phyloP scores from a whole-genome alignment of 2,888 invertebrate species.

The Leucozona laternaria region DNA sequence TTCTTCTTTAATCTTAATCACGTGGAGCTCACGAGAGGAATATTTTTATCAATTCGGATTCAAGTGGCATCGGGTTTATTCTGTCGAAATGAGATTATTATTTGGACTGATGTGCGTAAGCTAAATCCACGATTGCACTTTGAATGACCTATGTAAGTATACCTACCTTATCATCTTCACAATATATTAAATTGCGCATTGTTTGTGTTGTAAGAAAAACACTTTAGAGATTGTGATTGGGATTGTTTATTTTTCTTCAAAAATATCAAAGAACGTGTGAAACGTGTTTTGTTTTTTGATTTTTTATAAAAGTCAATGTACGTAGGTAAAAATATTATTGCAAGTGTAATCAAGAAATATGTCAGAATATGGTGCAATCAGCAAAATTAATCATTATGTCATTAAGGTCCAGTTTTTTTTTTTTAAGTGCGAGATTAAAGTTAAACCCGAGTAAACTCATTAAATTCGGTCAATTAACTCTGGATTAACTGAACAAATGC shows the following conservation, averaged over 20 bases:
- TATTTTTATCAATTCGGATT: conserved; percentile 29
- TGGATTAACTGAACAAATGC: too few species aligned
- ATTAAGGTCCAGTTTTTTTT: too few species aligned
- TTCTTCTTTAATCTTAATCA: conserved; percentile 50
- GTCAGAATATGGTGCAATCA: not conserved
- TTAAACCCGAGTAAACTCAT: too few species aligned
- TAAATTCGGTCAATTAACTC: too few species aligned
- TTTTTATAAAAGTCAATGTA: not conserved
- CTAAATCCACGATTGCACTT: not conserved
- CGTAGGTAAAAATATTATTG: not conserved
- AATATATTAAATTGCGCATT: conserved; percentile 14
- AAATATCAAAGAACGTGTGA: not conserved
- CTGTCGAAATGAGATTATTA: not conserved
- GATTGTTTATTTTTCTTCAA: not conserved
- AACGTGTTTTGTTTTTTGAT: conserved; percentile 7
- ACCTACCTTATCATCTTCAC: not conserved
- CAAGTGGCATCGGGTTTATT: not conserved
- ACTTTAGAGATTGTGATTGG: not conserved
- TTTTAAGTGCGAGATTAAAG: too few species aligned
- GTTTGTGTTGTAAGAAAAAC: not conserved
- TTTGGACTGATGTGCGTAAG: not conserved
- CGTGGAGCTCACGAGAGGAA: conserved; percentile 65
- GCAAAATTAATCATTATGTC: too few species aligned
- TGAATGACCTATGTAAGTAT: not conserved
- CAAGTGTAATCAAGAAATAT: not conserved